Evolutionary conservation across 2,888 invertebrate species (phyloP).

Genomic region (Conus canariensis): DNA sequence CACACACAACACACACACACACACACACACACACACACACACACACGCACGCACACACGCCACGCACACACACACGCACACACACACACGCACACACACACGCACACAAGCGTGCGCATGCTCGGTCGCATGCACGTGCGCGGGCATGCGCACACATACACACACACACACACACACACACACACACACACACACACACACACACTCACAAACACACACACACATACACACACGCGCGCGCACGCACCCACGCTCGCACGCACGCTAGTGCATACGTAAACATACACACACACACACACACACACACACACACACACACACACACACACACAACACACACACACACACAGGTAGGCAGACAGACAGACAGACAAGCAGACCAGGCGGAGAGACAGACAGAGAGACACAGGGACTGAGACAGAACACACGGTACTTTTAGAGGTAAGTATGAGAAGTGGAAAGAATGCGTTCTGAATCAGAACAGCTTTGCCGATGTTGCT

Average conservation of each 20-base stretch:
- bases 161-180: background rate
- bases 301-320: slow-evolving; percentile 18
- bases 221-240: background rate
- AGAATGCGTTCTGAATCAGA: too few relatives aligned
- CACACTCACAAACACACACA: background rate
- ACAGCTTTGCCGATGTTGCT: too few relatives aligned
- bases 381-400: too few relatives aligned
- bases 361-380: too few relatives aligned
- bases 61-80: background rate
- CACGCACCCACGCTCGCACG: background rate
- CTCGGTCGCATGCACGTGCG: background rate
- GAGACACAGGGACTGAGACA: too few relatives aligned
- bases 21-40: slow-evolving; percentile 9
- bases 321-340: slow-evolving; percentile 18
- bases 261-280: background rate
- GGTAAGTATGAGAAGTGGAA: too few relatives aligned
- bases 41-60: background rate
- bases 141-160: background rate
- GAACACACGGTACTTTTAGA: too few relatives aligned
- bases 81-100: background rate
- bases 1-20: background rate
- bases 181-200: slow-evolving; percentile 18
- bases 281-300: background rate
- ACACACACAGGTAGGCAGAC: background rate
- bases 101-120: background rate